A percentile compares a stretch with the other conserved stretches of the same genome.
Evolutionary conservation across 2,113 vertebrate species (phyloP).

Genomic region (Platysternon megacephalum): DNA sequence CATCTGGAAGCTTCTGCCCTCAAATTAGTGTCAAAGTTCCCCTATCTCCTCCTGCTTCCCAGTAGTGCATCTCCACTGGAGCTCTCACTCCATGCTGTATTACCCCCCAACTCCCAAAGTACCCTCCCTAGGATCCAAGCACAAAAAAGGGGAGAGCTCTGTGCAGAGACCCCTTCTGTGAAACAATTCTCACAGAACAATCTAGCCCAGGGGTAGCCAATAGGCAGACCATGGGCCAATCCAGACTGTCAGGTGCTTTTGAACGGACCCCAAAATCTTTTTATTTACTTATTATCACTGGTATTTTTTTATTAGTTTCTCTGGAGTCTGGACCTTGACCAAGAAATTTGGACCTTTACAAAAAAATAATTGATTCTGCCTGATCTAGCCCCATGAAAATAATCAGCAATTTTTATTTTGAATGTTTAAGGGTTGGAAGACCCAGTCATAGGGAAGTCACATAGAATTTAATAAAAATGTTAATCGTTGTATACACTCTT

Average conservation of each 20-base stretch:
- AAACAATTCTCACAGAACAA: not conserved
- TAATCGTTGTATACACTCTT: not conserved
- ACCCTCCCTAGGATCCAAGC: not conserved
- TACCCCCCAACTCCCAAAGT: not conserved
- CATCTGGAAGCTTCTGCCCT: not conserved
- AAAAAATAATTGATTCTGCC: not conserved
- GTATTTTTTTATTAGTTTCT: not conserved
- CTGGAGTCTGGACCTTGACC: not conserved
- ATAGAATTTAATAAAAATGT: not conserved
- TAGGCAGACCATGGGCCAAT: not conserved
- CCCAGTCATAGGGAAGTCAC: not conserved
- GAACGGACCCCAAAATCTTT: not conserved
- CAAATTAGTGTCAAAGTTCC: not conserved
- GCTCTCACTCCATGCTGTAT: fast-evolving
- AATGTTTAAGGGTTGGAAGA: not conserved
- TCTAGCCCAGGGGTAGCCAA: not conserved
- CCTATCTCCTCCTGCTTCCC: not conserved
- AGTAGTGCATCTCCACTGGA: not conserved
- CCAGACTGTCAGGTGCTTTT: not conserved
- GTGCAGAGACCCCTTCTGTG: not conserved
- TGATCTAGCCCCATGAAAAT: not conserved
- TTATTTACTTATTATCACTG: not conserved
- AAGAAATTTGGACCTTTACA: not conserved
- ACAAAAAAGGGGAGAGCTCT: fast-evolving
- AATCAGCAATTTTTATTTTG: not conserved